phyloP scores from a whole-genome alignment of 2,113 vertebrate species.

The Heptranchias perlo region DNA sequence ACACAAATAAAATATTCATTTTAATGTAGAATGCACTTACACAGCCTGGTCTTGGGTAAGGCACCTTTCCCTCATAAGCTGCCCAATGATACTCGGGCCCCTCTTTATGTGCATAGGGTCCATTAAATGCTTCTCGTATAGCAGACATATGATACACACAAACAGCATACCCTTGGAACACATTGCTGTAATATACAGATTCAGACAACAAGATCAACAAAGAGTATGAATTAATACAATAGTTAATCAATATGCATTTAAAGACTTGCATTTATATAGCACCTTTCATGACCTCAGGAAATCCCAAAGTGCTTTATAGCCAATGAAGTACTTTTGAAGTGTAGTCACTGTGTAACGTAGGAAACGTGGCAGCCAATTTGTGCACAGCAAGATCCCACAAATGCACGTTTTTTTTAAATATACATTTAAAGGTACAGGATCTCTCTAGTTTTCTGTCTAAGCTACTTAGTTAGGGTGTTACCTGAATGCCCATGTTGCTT shows the following conservation, averaged over 20 bases:
- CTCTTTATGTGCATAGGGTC: slow-evolving; percentile 86
- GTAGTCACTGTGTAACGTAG: too few relatives aligned
- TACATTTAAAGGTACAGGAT: neutral
- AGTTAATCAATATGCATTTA: neutral
- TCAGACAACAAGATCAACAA: neutral
- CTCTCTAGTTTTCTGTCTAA: neutral
- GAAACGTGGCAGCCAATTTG: too few relatives aligned
- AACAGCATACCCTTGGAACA: slow-evolving; percentile 90
- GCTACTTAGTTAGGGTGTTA: neutral
- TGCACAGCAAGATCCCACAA: too few relatives aligned
- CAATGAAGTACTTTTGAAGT: too few relatives aligned
- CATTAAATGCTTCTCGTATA: slow-evolving; percentile 87
- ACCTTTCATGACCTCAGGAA: neutral
- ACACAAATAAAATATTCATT: neutral
- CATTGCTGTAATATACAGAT: slow-evolving; percentile 57
- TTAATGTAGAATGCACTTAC: slow-evolving; percentile 61
- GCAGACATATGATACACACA: slow-evolving; percentile 92
- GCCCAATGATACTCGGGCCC: slow-evolving; percentile 88
- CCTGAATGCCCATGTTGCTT: neutral
- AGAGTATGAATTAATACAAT: neutral
- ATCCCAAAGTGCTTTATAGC: too few relatives aligned
- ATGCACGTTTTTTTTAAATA: neutral
- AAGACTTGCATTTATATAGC: neutral
- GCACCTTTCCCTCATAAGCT: slow-evolving; percentile 83
- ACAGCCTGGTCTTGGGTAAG: slow-evolving; percentile 90